Percentiles rank a stretch among this genome's conserved stretches.
Conservation (phyloP, 2,888 invertebrate genomes). For the Drosophila picticornis region DNA sequence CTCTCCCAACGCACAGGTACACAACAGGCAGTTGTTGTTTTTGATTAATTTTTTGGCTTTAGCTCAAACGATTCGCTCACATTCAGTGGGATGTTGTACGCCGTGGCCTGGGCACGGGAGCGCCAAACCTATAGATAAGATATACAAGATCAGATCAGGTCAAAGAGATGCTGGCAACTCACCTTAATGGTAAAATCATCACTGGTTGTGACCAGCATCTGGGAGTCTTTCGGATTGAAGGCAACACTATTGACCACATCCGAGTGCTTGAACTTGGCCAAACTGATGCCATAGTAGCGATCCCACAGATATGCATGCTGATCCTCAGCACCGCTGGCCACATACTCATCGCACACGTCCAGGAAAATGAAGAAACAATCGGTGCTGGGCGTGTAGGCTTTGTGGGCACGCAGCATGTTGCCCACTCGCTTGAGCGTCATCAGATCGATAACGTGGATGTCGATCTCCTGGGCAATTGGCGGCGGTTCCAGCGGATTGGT, state of each 20-base stretch:
- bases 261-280: conserved; percentile 90
- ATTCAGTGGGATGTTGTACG: conserved; percentile 67
- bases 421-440: conserved; percentile 91
- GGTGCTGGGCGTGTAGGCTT: conserved; percentile 93
- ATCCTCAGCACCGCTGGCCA: conserved; percentile 94
- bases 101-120: conserved; percentile 75
- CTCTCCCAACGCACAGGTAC: conserved; percentile 27
- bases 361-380: conserved; percentile 95
- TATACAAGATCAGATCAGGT: conserved; percentile 1
- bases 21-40: conserved; percentile 1
- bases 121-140: conserved; percentile 77
- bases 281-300: conserved; percentile 91
- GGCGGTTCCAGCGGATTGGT: conserved; percentile 92
- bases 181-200: conserved; percentile 92
- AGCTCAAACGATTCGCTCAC: conserved; percentile 78
- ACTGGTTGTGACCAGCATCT: conserved; percentile 93
- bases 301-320: conserved; percentile 94
- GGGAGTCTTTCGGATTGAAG: conserved; percentile 92
- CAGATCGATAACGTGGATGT: conserved; percentile 94
- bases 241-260: conserved; percentile 95
- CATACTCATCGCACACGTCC: conserved; percentile 92
- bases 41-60: conserved; percentile 58
- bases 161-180: not conserved
- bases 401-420: conserved; percentile 91
- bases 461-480: conserved; percentile 94